Conservation (phyloP, 92 coral and sea anemone genomes). For the Isaurus tuberculatus region DNA sequence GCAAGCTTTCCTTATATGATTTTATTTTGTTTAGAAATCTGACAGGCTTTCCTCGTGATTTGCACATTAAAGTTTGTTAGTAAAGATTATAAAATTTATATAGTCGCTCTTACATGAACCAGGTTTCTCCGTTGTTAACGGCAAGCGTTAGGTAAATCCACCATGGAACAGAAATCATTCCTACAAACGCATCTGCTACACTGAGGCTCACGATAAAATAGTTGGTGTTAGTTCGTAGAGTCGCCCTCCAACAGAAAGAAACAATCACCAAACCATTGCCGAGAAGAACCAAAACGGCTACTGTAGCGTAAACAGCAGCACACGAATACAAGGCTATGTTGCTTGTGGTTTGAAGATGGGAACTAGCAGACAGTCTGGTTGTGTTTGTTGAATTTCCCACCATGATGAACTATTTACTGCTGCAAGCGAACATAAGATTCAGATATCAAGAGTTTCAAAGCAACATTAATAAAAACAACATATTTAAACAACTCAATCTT, state of each 20-base stretch:
- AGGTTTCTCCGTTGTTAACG: conserved; percentile 36
- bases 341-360: background rate
- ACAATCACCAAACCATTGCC: conserved; percentile 70
- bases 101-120: conserved; percentile 59
- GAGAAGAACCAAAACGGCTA: conserved; percentile 61
- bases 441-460: too few species aligned
- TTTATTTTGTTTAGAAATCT: too few species aligned
- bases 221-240: conserved; percentile 71
- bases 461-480: too few species aligned
- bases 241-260: conserved; percentile 62
- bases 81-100: too few species aligned
- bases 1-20: too few species aligned
- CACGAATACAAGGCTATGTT: conserved; percentile 36
- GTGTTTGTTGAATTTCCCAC: background rate
- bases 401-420: conserved; percentile 8
- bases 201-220: conserved; percentile 76
- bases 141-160: conserved; percentile 67
- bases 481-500: too few species aligned
- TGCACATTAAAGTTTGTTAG: too few species aligned
- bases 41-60: too few species aligned
- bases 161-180: conserved; percentile 73
- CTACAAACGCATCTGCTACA: conserved; percentile 73
- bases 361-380: background rate
- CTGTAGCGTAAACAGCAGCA: conserved; percentile 52
- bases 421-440: background rate